Evolutionary conservation across 1,140 invertebrate species (phyloP).

Genomic region (Pararge aegeria): DNA sequence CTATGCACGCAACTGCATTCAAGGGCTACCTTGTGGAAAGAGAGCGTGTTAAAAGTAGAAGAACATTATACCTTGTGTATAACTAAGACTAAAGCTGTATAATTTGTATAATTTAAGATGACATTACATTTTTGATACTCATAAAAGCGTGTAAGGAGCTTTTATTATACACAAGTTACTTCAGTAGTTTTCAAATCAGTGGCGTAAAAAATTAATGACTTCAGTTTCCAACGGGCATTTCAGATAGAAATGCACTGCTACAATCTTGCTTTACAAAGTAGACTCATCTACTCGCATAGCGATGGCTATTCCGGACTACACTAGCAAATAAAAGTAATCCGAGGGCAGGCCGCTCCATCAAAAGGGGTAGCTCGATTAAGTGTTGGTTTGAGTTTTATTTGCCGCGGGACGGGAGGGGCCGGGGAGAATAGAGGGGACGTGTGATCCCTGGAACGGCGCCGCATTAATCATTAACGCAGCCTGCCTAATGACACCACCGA

Average conservation of each 20-base stretch:
- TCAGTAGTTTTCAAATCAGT: too few relatives aligned
- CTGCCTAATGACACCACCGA: slow-evolving; percentile 76
- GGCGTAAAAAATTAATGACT: too few relatives aligned
- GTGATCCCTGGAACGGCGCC: slow-evolving; percentile 56
- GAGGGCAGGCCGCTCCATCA: slow-evolving; percentile 65
- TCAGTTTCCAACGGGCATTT: not conserved
- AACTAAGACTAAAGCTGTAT: too few relatives aligned
- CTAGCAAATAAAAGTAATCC: slow-evolving; percentile 62
- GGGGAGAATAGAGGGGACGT: slow-evolving; percentile 40
- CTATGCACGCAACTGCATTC: too few relatives aligned
- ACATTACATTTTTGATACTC: too few relatives aligned
- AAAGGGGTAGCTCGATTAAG: slow-evolving; percentile 77
- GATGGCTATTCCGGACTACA: slow-evolving; percentile 43
- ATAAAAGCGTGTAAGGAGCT: too few relatives aligned
- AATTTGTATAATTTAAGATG: too few relatives aligned
- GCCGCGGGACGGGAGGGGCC: slow-evolving; percentile 30
- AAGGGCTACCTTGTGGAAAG: too few relatives aligned
- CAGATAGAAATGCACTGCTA: not conserved
- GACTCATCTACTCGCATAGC: not conserved
- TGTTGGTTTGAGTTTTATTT: slow-evolving; percentile 73
- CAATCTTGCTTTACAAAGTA: not conserved
- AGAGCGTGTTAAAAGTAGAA: too few relatives aligned
- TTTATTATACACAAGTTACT: too few relatives aligned
- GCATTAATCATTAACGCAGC: slow-evolving; percentile 78
- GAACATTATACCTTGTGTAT: too few relatives aligned